These are phyloP conservation scores for Percopsis omiscomaycus DNA, from an alignment of 2,797 vertebrate genomes.

Conservation along the genomic window DNA sequence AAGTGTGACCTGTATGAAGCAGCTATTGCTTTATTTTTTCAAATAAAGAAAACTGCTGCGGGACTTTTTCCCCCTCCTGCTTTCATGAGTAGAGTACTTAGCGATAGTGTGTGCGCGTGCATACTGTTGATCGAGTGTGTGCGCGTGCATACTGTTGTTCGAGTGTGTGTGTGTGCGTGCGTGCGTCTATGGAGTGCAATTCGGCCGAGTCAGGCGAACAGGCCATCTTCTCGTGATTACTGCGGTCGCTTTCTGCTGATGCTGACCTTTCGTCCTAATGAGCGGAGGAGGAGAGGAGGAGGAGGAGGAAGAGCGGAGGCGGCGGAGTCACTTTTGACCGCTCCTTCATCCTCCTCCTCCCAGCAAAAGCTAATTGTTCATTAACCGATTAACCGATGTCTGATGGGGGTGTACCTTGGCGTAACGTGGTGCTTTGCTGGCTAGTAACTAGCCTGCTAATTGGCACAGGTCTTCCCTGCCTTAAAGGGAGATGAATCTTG, in stretches of 20 bases:
- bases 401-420: too few species aligned
- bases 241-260: conserved; percentile 39
- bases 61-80: neutral
- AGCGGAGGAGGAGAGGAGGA: conserved; percentile 15
- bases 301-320: conserved; percentile 3
- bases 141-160: neutral
- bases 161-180: neutral
- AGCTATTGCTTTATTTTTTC: neutral
- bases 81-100: neutral
- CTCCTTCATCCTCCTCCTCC: conserved; percentile 1
- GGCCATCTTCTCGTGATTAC: conserved; percentile 36
- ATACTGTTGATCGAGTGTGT: neutral
- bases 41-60: neutral
- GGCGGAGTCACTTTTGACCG: conserved; percentile 19
- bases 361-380: neutral
- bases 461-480: too few species aligned
- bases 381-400: conserved; percentile 7
- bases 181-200: neutral
- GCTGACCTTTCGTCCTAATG: conserved; percentile 29
- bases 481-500: too few species aligned
- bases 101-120: neutral
- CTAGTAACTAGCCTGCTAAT: neutral
- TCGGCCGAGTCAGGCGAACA: conserved; percentile 21
- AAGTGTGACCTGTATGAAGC: neutral
- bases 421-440: too few species aligned